Base-by-base conservation (phyloP, 53 echinoderm and acorn worm genomes). In the Paracentrotus lividus region DNA sequence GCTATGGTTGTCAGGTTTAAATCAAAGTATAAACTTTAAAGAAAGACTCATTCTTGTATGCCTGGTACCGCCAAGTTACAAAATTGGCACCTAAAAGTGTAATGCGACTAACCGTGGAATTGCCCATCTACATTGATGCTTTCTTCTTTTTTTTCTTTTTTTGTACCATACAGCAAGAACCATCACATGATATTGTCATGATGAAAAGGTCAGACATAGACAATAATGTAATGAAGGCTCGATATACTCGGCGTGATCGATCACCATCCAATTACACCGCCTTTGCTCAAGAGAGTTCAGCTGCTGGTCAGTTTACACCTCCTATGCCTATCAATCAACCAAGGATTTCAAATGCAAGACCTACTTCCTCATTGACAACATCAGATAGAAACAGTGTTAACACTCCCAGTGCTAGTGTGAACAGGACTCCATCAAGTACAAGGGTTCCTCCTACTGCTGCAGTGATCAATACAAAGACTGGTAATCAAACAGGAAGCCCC, bases 161-260 rank as follows among this genome's bases (percentile, higher is more conserved):
- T 57, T 20, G 0, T 10, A 3, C 52, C 45, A 33, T 78, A 16
- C 36, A 92, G 92, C 92, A 92, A 78, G 92, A 92, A 42, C 54
- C 58, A 8, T 4, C 34, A 42, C 92, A 77, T 8, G 52, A 77
- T 23, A 27, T 92, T n/a, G 78, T 55, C 4, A 57, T 42, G 4
- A 92, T 98, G 95, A 98, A 98, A 91, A 93, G 95, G 66, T 49
- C 90, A 51, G 94, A 95, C 23, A 93, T 95, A 23, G 95, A 98
- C 45, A 54, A 54, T 23, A 93, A 93, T 29, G 86, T 98, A 5
- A 40, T 94, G 20, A 88, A 95, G 69, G 97, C 98, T 34, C 96
- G 98, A 29, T 96, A 97, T 60, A 81, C 61, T 42, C 60, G 42
- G 16, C 86, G 54, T 54, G 42, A 14, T 9, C 5, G 43, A 13